Evolutionary conservation across 2,797 vertebrate genomes (phyloP), one percentile per base, ranked within the genome.

Genomic region (Sebastes baramenuke): DNA sequence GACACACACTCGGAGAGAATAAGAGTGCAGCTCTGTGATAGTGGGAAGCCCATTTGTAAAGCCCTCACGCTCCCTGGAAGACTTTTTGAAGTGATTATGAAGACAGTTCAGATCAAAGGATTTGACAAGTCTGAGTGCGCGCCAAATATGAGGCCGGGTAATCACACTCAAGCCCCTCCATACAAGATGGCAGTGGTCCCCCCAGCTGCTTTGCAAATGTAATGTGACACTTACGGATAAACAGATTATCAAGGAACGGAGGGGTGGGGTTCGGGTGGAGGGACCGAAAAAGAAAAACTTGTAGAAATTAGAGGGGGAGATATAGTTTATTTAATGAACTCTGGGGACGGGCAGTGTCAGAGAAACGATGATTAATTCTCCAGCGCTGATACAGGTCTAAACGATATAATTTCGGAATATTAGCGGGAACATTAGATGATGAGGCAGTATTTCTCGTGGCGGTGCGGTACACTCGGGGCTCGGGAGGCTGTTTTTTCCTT

Each of bases 101-200:
- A 93, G 94, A 94, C 90, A 89, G 92, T 93, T 95, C 90, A 95
- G 95, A 95, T 95, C 94, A 95, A 95, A 95, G 94, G 93, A 93
- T 95, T 93, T 95, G 94, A 96, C 93, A 92, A 94, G 93, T 95
- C 87, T 88, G 93, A 93, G 92, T 88, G 91, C 30, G 79, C 89
- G 89, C 91, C 91, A 93, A 94, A 94, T 93, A 90, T 71, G 88
- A 94, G 93, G 87, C 87, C 72, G 89, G 87, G 91, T 95, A 95
- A 95, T 95, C 93, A 93, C 82, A 77, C 90, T 72, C 77, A 64
- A 94, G 86, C 89, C 94, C 88, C 88, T 88, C 90, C 84, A 80
- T 89, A 89, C 90, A 90, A 82, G 90, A 92, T 81, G 87, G 87
- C 90, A 88, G 69, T 81, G 89, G 86, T 86, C 93, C 91, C 88